Evolutionary conservation across 2,113 vertebrate genomes (phyloP).

Genomic region (Hemiscyllium ocellatum): DNA sequence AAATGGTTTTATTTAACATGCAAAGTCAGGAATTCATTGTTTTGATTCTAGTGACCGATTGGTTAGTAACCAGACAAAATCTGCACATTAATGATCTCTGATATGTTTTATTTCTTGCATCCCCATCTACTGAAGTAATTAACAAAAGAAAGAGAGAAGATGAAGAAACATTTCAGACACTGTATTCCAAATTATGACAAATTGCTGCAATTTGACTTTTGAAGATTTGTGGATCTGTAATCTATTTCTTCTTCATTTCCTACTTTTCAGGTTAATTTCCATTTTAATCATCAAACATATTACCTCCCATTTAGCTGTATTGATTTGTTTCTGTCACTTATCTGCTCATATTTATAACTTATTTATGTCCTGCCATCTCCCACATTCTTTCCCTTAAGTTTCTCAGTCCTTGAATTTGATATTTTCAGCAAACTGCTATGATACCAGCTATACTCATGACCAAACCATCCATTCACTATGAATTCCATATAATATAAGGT

Average conservation of each 20-base stretch:
- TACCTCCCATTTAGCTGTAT: not conserved
- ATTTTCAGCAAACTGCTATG: not conserved
- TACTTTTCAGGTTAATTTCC: not conserved
- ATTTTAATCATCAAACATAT: not conserved
- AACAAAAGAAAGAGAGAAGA: too few relatives aligned
- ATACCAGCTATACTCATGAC: not conserved
- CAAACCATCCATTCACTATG: not conserved
- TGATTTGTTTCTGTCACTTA: not conserved
- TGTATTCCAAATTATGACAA: too few relatives aligned
- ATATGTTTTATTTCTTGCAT: too few relatives aligned
- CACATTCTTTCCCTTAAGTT: not conserved
- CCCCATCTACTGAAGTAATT: too few relatives aligned
- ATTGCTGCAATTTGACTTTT: too few relatives aligned
- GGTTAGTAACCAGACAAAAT: too few relatives aligned
- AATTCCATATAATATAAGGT: not conserved
- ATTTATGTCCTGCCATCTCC: not conserved
- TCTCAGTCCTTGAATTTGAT: not conserved
- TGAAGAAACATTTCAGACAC: too few relatives aligned
- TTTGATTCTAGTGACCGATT: too few relatives aligned
- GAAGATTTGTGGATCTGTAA: not conserved
- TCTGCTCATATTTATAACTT: not conserved
- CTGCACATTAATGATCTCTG: too few relatives aligned
- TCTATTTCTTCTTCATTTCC: not conserved
- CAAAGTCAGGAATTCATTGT: too few relatives aligned
- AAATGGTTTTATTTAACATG: too few relatives aligned